Percentiles rank a stretch among this genome's conserved stretches.
phyloP scores from a whole-genome alignment of 2,113 vertebrate species.

The Burhinus oedicnemus region DNA sequence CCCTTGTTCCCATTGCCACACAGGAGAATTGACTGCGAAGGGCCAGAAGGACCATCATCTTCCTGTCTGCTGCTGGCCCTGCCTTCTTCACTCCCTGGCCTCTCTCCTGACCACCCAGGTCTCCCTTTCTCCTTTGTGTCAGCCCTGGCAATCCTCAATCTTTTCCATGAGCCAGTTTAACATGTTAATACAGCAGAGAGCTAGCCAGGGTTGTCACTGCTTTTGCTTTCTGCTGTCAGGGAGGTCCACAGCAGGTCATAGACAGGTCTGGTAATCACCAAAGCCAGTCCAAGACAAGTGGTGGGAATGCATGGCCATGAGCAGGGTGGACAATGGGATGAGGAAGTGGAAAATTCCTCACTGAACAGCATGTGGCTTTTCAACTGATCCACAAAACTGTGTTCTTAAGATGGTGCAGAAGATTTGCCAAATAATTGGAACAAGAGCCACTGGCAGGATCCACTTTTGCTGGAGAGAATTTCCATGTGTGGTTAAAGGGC shows the following conservation, averaged over 20 bases:
- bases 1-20: neutral
- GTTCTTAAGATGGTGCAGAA: rapidly evolving
- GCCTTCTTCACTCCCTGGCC: neutral
- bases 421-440: neutral
- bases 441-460: neutral
- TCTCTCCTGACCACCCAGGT: neutral
- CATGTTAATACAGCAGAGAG: rapidly evolving
- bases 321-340: neutral
- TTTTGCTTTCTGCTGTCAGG: neutral
- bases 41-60: neutral
- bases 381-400: neutral
- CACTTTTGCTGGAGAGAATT: neutral
- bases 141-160: neutral
- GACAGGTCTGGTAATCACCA: neutral
- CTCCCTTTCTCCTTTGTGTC: neutral
- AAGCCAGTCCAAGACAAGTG: neutral
- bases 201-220: neutral
- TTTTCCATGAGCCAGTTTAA: neutral
- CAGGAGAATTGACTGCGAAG: neutral
- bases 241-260: neutral
- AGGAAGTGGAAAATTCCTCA: neutral
- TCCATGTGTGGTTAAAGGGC: neutral
- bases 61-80: rapidly evolving
- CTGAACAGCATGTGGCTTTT: neutral
- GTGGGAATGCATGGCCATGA: neutral